Conservation (phyloP, 2,797 vertebrate genomes). For the Varecia variegata region DNA sequence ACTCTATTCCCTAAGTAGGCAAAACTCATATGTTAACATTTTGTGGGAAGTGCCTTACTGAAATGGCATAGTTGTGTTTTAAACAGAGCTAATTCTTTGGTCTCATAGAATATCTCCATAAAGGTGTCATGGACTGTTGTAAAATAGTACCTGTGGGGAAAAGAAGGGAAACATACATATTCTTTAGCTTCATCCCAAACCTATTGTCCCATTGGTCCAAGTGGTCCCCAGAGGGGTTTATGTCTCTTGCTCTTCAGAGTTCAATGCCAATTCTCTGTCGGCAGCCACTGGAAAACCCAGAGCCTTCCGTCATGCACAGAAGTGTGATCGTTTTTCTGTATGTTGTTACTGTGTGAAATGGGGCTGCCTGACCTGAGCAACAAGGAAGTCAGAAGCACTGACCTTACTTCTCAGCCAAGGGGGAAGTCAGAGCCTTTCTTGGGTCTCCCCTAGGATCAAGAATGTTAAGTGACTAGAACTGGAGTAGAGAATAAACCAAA, state of each 20-base stretch:
- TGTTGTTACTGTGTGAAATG: no score
- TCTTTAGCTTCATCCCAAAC: neutral
- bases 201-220: neutral
- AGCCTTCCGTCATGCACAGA: neutral
- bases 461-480: no score
- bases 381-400: neutral
- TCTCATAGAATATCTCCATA: neutral
- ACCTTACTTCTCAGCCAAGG: neutral
- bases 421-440: no score
- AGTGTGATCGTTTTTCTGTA: neutral
- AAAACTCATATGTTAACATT: neutral
- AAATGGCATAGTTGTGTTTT: neutral
- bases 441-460: neutral
- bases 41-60: neutral
- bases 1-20: neutral
- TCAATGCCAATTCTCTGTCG: neutral
- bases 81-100: neutral
- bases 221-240: neutral
- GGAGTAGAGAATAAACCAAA: neutral
- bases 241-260: neutral
- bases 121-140: neutral
- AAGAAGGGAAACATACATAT: neutral
- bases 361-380: neutral
- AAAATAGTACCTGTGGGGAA: neutral
- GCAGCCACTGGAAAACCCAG: neutral